A percentile compares a stretch with the other conserved stretches of the same genome.
Evolutionary conservation across 1,140 invertebrate genomes (phyloP).

Genomic region (Argopecten irradians): DNA sequence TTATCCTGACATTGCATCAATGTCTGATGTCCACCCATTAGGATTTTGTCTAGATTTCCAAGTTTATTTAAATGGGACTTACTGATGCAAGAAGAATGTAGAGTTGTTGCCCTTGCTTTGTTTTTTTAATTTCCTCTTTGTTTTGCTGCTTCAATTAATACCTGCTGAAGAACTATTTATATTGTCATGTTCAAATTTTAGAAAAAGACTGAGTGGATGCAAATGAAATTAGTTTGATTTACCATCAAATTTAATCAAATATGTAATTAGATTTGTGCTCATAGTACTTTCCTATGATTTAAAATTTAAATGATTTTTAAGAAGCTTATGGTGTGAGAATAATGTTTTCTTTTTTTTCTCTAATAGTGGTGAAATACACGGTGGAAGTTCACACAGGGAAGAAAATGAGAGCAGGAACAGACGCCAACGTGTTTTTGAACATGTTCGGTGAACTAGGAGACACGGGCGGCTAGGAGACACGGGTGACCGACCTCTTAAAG

Average conservation of each 20-base stretch:
- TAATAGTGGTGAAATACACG: slow-evolving; percentile 71
- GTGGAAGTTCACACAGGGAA: slow-evolving; percentile 75
- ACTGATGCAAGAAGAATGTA: too few species aligned
- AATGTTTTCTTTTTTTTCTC: slow-evolving; percentile 27
- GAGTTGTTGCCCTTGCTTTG: too few species aligned
- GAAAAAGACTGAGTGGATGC: too few species aligned
- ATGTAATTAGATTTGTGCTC: not conserved
- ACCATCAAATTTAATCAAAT: too few species aligned
- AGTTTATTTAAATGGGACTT: too few species aligned
- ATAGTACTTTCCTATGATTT: not conserved
- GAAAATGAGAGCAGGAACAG: slow-evolving; percentile 71
- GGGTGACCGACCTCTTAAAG: slow-evolving; percentile 65
- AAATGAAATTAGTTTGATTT: too few species aligned
- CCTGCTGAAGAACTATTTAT: too few species aligned
- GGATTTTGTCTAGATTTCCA: not conserved
- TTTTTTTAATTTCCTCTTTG: too few species aligned
- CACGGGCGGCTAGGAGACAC: slow-evolving; percentile 74
- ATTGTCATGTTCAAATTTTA: too few species aligned
- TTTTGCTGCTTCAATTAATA: too few species aligned
- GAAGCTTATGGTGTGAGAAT: not conserved
- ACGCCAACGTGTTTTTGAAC: slow-evolving; percentile 75
- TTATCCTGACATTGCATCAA: not conserved
- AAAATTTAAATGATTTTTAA: not conserved
- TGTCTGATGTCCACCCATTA: not conserved
- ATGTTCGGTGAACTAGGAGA: slow-evolving; percentile 75